Percentiles rank a stretch among this genome's conserved stretches.
phyloP scores from a whole-genome alignment of 2,888 invertebrate species.

The Cataglyphis cursor region DNA sequence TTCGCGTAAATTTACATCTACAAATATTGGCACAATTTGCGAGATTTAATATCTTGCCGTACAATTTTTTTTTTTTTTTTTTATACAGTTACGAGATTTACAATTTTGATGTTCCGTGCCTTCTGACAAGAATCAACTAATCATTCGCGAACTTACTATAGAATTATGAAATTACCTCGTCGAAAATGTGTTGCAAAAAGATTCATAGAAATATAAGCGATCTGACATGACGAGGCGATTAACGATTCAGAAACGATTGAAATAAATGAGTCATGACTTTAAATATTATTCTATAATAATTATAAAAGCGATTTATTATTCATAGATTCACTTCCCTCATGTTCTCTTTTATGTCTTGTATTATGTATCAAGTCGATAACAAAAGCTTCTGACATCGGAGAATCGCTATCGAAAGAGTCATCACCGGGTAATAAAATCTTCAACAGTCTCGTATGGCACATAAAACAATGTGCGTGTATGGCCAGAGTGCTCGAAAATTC shows the following conservation, averaged over 20 bases:
- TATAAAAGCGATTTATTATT: not conserved
- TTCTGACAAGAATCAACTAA: not conserved
- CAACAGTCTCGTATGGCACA: not conserved
- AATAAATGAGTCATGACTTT: not conserved
- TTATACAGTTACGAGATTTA: not conserved
- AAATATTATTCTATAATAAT: constrained; percentile 6
- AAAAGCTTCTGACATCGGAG: not conserved
- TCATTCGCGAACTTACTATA: not conserved
- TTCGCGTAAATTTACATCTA: not conserved
- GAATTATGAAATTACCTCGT: not conserved
- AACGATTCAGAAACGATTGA: not conserved
- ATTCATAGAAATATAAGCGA: not conserved
- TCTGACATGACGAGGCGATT: not conserved
- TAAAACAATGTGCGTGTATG: constrained; percentile 11
- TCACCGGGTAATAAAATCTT: constrained; percentile 33
- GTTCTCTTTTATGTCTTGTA: not conserved
- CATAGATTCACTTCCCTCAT: not conserved
- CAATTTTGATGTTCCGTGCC: not conserved
- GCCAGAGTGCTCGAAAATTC: constrained; percentile 27
- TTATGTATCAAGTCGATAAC: not conserved
- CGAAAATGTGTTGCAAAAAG: not conserved
- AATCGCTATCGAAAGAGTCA: not conserved
- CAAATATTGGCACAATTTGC: not conserved
- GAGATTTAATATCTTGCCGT: not conserved
- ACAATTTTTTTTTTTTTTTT: not conserved